Evolutionary conservation across 2,113 vertebrate genomes (phyloP).

Genomic region (Microcebus jonahi): DNA sequence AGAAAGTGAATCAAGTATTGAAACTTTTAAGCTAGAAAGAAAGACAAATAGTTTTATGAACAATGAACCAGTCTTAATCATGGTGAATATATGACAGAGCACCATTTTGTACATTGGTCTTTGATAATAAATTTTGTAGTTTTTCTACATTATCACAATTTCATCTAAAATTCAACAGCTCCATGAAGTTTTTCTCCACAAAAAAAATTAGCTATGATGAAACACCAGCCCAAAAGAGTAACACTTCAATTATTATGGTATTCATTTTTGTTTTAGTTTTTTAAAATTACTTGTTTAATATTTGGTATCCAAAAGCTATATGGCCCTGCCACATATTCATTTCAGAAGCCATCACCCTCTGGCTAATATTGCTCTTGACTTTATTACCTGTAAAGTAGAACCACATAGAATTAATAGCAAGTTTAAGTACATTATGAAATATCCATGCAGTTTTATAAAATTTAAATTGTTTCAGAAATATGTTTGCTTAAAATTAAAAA

Average conservation of each 20-base stretch:
- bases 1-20: background rate
- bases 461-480: background rate
- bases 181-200: background rate
- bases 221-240: background rate
- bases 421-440: background rate
- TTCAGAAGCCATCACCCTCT: background rate
- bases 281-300: background rate
- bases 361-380: background rate
- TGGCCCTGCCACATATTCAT: background rate
- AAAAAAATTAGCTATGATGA: background rate
- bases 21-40: background rate
- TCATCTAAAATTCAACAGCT: background rate
- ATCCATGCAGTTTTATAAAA: background rate
- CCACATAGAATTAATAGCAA: background rate
- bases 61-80: background rate
- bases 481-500: background rate
- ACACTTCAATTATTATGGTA: background rate
- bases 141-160: background rate
- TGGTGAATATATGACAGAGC: background rate
- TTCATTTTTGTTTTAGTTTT: background rate
- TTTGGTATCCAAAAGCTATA: background rate
- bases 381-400: background rate
- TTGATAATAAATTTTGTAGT: background rate
- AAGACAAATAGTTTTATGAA: background rate
- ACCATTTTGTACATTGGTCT: background rate